These are phyloP conservation scores for Nemotelus pantherinus DNA, from an alignment of 2,888 invertebrate species.

Conservation along the genomic window DNA sequence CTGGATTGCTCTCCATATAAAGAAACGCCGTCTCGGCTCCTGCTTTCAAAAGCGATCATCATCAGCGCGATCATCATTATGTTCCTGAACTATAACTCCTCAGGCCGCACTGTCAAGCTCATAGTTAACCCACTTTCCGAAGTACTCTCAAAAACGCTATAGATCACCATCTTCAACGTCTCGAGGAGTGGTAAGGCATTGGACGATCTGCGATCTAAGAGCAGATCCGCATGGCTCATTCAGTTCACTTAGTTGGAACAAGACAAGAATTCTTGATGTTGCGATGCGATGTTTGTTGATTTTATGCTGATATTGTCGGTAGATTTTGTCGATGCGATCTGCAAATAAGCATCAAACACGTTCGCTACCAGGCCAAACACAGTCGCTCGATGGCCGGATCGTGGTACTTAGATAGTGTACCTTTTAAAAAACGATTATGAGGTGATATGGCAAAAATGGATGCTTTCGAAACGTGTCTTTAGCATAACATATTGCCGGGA, in stretches of 20 bases:
- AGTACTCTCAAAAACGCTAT: constrained; percentile 27
- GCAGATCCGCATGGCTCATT: background rate
- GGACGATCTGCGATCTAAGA: constrained; percentile 30
- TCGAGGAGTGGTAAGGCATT: constrained; percentile 31
- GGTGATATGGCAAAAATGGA: constrained; percentile 42
- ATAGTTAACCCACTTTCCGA: constrained; percentile 41
- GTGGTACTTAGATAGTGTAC: constrained; percentile 24
- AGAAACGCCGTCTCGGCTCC: constrained; percentile 22
- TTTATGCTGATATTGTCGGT: constrained; percentile 24
- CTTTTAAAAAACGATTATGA: constrained; percentile 42
- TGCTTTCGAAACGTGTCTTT: constrained; percentile 39
- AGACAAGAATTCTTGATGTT: constrained; percentile 43
- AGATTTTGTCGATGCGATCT: constrained; percentile 38
- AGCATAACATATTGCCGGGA: constrained; percentile 28
- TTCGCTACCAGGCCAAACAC: constrained; percentile 5
- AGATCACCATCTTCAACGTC: constrained; percentile 21
- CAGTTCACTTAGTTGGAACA: constrained; percentile 23
- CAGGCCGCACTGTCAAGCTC: constrained; percentile 10
- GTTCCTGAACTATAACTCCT: constrained; percentile 29
- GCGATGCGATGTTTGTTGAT: constrained; percentile 14
- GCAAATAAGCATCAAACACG: constrained; percentile 36
- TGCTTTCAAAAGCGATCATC: constrained; percentile 17
- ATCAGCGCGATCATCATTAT: constrained; percentile 16
- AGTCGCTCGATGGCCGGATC: constrained; percentile 11
- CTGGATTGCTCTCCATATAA: constrained; percentile 31